Percentiles rank a stretch among this genome's conserved stretches.
These are phyloP conservation scores for Aplidium turbinatum DNA, from an alignment of 23 tunicate species.

Conservation along the genomic window DNA sequence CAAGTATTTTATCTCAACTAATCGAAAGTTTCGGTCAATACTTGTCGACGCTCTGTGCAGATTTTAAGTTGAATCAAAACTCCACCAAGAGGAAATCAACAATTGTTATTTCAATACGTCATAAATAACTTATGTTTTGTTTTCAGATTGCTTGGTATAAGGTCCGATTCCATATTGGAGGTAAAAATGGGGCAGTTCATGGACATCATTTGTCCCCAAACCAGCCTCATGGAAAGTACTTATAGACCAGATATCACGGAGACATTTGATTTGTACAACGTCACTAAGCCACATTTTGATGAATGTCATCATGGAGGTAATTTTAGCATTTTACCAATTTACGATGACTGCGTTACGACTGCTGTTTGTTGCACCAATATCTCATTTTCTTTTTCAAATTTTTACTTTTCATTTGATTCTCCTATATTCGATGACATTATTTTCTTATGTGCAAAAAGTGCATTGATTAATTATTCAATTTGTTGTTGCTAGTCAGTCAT, in stretches of 20 bases:
- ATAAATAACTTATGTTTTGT: background rate
- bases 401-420: too few species aligned
- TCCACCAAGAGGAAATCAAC: too few species aligned
- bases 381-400: too few species aligned
- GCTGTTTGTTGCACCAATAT: background rate
- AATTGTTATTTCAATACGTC: background rate
- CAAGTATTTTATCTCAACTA: background rate
- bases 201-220: conserved; percentile 83
- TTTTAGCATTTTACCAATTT: too few species aligned
- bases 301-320: conserved; percentile 64
- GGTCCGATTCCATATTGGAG: conserved; percentile 19
- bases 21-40: background rate
- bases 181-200: conserved; percentile 83
- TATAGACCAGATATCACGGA: conserved; percentile 38
- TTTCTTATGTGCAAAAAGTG: too few species aligned
- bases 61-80: background rate
- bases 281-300: conserved; percentile 50
- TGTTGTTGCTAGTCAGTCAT: too few species aligned
- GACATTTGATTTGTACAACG: conserved; percentile 69
- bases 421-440: too few species aligned
- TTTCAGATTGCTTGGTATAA: conserved; percentile 13
- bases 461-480: too few species aligned
- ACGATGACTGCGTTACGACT: background rate
- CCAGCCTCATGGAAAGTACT: conserved; percentile 47
- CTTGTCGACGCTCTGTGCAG: too few species aligned